phyloP scores from a whole-genome alignment of 2,888 invertebrate species.

The Pristionchus mayeri region DNA sequence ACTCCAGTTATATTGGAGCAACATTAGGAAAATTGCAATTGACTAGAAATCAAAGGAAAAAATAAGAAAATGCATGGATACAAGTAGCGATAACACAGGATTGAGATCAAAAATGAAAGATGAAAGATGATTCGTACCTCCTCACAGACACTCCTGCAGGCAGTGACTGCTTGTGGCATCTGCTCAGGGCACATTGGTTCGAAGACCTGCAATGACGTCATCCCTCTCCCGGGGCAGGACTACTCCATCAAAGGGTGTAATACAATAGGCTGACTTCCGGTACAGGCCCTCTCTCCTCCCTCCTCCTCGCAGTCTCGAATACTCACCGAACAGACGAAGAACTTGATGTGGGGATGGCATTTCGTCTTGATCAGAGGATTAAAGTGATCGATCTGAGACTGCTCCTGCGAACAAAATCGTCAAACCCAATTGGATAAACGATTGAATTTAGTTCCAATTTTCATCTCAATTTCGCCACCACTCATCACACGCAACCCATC shows the following conservation, averaged over 20 bases:
- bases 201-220: conserved; percentile 80
- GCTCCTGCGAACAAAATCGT: not conserved
- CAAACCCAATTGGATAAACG: not conserved
- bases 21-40: not conserved
- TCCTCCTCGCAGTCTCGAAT: not conserved
- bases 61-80: not conserved
- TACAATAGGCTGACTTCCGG: not conserved
- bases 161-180: conserved; percentile 83
- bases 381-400: conserved; percentile 71
- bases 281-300: not conserved
- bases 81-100: not conserved
- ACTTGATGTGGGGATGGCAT: conserved; percentile 73
- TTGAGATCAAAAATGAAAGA: not conserved
- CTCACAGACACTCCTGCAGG: conserved; percentile 89
- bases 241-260: not conserved
- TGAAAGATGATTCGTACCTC: conserved; percentile 77
- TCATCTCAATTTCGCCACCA: no score
- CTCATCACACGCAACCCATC: no score
- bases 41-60: not conserved
- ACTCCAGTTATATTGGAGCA: not conserved
- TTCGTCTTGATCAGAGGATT: conserved; percentile 74
- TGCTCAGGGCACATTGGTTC: conserved; percentile 92
- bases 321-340: conserved; percentile 51
- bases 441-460: no score
- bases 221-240: not conserved